Evolutionary conservation across 2,113 vertebrate species (phyloP).

Genomic region (Sialia sialis): DNA sequence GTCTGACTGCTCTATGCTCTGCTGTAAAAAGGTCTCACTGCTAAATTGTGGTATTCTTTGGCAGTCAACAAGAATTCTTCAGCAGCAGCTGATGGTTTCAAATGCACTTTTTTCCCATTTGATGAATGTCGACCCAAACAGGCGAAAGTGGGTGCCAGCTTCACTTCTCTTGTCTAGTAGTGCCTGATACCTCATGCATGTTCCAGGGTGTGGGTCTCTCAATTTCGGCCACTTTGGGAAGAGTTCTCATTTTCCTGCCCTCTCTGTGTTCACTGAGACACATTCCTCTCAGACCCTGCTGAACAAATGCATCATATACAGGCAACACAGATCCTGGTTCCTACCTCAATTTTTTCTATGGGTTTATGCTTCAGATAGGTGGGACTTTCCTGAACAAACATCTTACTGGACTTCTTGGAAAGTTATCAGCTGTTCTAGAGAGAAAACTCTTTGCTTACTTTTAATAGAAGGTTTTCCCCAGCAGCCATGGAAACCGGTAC

Average conservation of each 20-base stretch:
- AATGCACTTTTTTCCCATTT: background rate
- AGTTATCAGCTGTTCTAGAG: background rate
- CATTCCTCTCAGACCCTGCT: background rate
- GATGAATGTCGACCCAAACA: background rate
- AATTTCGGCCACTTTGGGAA: background rate
- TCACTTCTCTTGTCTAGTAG: background rate
- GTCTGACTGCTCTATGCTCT: background rate
- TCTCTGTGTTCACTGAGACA: background rate
- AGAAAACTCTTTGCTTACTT: background rate
- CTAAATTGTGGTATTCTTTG: background rate
- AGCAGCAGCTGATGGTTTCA: background rate
- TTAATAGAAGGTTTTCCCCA: background rate
- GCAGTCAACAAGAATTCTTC: background rate
- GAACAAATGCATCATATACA: background rate
- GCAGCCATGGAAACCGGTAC: background rate
- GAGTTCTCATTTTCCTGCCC: background rate
- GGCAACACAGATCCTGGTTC: background rate
- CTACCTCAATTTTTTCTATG: background rate
- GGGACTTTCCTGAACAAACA: background rate
- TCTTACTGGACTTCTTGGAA: background rate
- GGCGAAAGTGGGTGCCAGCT: background rate
- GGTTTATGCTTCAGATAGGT: background rate
- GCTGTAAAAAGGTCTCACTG: background rate
- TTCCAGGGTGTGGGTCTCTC: background rate
- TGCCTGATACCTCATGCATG: background rate